phyloP scores from a whole-genome alignment of 2,113 vertebrate genomes.

The Butastur rufipennis region DNA sequence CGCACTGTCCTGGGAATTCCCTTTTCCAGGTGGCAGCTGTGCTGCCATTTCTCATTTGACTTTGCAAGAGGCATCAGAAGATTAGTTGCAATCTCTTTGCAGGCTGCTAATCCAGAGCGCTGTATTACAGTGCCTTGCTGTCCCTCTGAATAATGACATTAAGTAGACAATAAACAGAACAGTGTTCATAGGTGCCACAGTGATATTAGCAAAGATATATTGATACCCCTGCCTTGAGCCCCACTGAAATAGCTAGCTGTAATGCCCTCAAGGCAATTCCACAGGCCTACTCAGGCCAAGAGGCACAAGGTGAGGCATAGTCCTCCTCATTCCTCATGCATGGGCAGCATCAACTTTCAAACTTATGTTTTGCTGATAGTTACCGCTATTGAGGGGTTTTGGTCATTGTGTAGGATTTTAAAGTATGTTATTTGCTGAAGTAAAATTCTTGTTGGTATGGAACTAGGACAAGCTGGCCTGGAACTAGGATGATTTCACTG shows the following conservation, averaged over 20 bases:
- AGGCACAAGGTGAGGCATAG: not conserved
- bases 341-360: not conserved
- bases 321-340: not conserved
- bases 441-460: not conserved
- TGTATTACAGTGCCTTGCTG: not conserved
- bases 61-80: constrained; percentile 49
- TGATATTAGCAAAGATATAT: not conserved
- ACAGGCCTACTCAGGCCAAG: not conserved
- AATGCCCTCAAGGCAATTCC: not conserved
- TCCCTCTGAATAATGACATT: not conserved
- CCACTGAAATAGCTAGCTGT: not conserved
- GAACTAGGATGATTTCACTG: not conserved
- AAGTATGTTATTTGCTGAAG: not conserved
- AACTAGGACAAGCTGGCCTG: not conserved
- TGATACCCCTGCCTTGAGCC: not conserved
- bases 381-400: not conserved
- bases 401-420: not conserved
- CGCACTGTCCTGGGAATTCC: not conserved
- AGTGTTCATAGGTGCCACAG: not conserved
- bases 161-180: not conserved
- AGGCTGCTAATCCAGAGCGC: constrained; percentile 5
- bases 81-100: constrained; percentile 49
- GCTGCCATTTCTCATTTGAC: constrained; percentile 24
- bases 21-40: not conserved
- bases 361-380: not conserved